Percentiles rank a stretch among this genome's conserved stretches.
Evolutionary conservation across 2,797 vertebrate species (phyloP).

Genomic region (Dicrostonyx torquatus): DNA sequence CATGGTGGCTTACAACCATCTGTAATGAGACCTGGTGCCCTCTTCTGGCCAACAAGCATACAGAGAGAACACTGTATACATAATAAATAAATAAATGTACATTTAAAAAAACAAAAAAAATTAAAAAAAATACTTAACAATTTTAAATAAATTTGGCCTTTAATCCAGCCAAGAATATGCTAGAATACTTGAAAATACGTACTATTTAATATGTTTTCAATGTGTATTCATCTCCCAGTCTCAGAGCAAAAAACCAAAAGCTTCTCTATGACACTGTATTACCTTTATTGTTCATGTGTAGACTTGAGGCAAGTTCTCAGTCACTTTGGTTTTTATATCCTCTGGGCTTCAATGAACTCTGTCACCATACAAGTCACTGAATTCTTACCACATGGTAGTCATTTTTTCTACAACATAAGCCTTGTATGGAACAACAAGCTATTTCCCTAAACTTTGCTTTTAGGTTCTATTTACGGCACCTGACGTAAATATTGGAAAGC

Average conservation of each 20-base stretch:
- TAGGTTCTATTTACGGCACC: not conserved
- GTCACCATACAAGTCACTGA: not conserved
- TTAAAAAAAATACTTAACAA: not conserved
- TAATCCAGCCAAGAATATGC: conserved; percentile 1
- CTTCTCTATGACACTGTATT: not conserved
- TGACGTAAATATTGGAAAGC: not conserved
- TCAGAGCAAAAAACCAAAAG: conserved; percentile 9
- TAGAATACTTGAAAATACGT: conserved; percentile 50
- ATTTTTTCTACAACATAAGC: conserved; percentile 42
- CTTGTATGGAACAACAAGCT: not conserved
- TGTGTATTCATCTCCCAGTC: conserved; percentile 26
- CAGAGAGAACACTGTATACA: too few species aligned
- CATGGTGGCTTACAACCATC: too few species aligned
- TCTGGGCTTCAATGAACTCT: not conserved
- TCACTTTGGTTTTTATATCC: conserved; percentile 9
- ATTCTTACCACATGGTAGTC: not conserved
- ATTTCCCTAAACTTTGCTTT: conserved; percentile 43
- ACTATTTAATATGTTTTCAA: conserved; percentile 26
- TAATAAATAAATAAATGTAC: too few species aligned
- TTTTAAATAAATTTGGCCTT: not conserved
- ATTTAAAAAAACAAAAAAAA: too few species aligned
- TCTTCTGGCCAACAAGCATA: too few species aligned
- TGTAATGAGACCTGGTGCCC: too few species aligned
- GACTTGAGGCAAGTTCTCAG: conserved; percentile 13
- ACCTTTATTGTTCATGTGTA: conserved; percentile 8